Base-by-base conservation (phyloP, 2,113 vertebrate species). In the Odontesthes bonariensis region DNA sequence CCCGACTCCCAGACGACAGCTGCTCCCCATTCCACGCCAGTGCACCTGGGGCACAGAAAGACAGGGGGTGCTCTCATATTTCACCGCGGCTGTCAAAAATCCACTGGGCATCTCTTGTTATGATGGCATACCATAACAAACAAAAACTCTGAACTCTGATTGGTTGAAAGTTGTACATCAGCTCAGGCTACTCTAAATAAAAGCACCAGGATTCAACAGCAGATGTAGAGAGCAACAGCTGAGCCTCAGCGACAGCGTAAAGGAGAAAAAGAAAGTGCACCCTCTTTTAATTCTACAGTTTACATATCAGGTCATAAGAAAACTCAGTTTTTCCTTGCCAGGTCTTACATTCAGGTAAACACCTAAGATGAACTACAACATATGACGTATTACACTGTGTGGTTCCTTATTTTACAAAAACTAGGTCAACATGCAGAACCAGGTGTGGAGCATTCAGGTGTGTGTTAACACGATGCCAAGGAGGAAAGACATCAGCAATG, bases 11-110 rank as follows among this genome's bases (percentile, higher is more conserved):
- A 0, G 95, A 95, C 5, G 95, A 95, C 76, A 95, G 90, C 91
- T 95, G 95, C 79, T 95, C 95, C 4, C 94, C 94, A 0, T 95
- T 95, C 95, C 95, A 95, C 0, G 95, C 95, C 74, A 95, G 91
- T 3, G 94, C 95, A 31, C 94, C 94, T 95, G 76, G 20, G 20
- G 23, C 33, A 69, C 8, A 51, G 0, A 11, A 20, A 58, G 20
- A 19, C 11, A 44, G 5, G 35, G 35, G 23, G 6, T 3, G 35
- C 22, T 52, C 38, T 81, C 56, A 57, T 17, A 23, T 84, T 77
- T 79, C 76, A 69, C 47, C 46, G 35, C 3, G 2, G 23, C 69
- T 35, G 10, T 47, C 14, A 46, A 42, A 22, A 62, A 51, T 16
- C 12, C 23, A 63, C 22, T 13, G 56, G 23, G 10, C 22, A 8